phyloP scores from a whole-genome alignment of 2,797 vertebrate genomes.

The Tachyglossus aculeatus region DNA sequence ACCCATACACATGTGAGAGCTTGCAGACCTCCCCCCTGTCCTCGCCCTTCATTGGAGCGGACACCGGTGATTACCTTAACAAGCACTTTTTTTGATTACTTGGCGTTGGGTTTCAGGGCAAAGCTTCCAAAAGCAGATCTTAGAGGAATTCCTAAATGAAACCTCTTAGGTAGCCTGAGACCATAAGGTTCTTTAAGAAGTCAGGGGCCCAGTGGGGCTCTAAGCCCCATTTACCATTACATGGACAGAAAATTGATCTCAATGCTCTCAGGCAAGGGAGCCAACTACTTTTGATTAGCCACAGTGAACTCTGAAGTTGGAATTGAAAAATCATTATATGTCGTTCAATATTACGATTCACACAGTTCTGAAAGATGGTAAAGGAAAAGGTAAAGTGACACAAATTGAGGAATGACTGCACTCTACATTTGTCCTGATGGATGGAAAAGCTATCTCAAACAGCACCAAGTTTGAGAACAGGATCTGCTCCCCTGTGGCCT shows the following conservation, averaged over 20 bases:
- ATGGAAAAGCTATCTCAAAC: too few species aligned
- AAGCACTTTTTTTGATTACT: too few species aligned
- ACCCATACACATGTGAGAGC: too few species aligned
- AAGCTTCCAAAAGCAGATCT: constrained; percentile 12
- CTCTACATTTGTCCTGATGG: too few species aligned
- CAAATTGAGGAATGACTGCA: neutral
- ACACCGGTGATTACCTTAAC: too few species aligned
- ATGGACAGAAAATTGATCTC: neutral
- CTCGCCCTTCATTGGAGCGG: too few species aligned
- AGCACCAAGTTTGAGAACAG: too few species aligned
- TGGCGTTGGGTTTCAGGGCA: neutral
- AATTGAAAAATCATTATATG: fast-evolving
- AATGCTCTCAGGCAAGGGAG: neutral
- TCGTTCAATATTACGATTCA: neutral
- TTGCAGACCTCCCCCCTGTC: too few species aligned
- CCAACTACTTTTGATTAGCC: neutral
- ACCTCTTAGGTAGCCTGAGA: neutral
- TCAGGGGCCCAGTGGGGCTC: neutral
- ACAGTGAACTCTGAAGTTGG: neutral
- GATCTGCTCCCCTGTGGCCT: too few species aligned
- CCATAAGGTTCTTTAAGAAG: neutral
- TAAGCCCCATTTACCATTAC: neutral
- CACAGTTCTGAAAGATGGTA: neutral
- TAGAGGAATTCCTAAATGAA: constrained; percentile 5
- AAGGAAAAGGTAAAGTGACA: neutral